Evolutionary conservation across 2,113 vertebrate genomes (phyloP), one percentile per base, ranked within the genome.

Genomic region (Megaleporinus macrocephalus): DNA sequence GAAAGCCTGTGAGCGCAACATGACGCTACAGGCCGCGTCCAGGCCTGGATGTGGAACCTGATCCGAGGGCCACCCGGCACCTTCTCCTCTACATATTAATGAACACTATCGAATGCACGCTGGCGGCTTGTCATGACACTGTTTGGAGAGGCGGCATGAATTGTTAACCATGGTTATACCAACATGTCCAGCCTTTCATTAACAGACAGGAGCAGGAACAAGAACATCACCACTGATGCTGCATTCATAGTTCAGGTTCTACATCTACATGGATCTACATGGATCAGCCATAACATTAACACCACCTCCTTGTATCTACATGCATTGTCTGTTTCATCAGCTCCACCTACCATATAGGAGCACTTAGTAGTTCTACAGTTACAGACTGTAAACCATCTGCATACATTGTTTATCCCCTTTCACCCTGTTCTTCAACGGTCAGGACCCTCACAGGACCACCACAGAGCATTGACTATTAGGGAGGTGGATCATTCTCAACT

Each of bases 11-110:
- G 88, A 87, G 94, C 92, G 93, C 94, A 96, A 95, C 91, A 92
- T 89, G 11, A 20, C 85, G 80, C 90, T 97, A 89, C 96, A 95
- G 96, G 93, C 96, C 96, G 95, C 79, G 96, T 91, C 59, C 27
- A 75, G 78, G 90, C 85, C 89, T 83, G 88, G 91, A 93, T 89
- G 90, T 90, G 95, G 90, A 98, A 99, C 87, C 89, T 69, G 95
- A 98, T 93, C 91, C 78, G 82, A 12, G 73, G 80, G 79, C 83
- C 87, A 84, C 78, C 89, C 87, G 92, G 93, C 89, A 91, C 89
- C 91, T 91, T 92, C 93, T 93, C 90, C 84, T 83, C 93, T 97
- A 92, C 90, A 95, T 96, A 93, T 97, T 95, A 94, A 98, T 96
- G 96, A 95, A 93, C 90, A 88, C 87, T 95, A 96, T 95, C 96